A percentile compares a stretch with the other conserved stretches of the same genome.
Evolutionary conservation across 2,888 invertebrate species (phyloP).

Genomic region (Cosmorhoe ocellata): DNA sequence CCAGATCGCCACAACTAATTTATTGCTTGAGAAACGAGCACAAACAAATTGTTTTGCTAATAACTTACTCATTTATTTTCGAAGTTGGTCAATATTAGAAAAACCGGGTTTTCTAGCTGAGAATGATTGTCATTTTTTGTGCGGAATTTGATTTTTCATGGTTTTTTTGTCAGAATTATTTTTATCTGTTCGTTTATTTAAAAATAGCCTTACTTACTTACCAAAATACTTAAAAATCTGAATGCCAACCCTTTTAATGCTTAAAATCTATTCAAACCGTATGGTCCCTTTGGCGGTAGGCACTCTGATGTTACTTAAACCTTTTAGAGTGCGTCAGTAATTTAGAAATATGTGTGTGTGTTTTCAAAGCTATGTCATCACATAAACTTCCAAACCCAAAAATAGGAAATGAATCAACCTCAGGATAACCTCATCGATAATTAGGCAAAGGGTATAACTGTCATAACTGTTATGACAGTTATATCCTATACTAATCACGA

Average conservation of each 20-base stretch:
- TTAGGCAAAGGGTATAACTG: too few relatives aligned
- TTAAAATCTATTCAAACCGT: not conserved
- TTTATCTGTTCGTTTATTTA: too few relatives aligned
- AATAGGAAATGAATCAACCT: too few relatives aligned
- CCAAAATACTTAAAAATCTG: too few relatives aligned
- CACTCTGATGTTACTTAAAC: not conserved
- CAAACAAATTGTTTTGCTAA: slow-evolving; percentile 41
- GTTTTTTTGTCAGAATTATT: too few relatives aligned
- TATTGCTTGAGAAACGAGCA: slow-evolving; percentile 47
- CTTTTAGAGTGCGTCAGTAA: not conserved
- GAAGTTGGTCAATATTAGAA: slow-evolving; percentile 34
- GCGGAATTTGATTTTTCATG: not conserved
- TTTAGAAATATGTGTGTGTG: too few relatives aligned
- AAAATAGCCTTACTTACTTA: too few relatives aligned
- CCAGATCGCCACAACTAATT: slow-evolving; percentile 59
- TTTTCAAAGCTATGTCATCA: too few relatives aligned
- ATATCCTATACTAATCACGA: too few relatives aligned
- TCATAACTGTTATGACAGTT: too few relatives aligned
- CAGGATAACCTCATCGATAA: too few relatives aligned
- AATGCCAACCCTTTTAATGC: not conserved
- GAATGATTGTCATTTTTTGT: slow-evolving; percentile 20
- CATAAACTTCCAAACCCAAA: too few relatives aligned
- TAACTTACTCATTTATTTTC: slow-evolving; percentile 35
- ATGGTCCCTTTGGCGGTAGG: not conserved
- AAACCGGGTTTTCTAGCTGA: slow-evolving; percentile 29